phyloP scores from a whole-genome alignment of 2,888 invertebrate species.

The Sisyra terminalis region DNA sequence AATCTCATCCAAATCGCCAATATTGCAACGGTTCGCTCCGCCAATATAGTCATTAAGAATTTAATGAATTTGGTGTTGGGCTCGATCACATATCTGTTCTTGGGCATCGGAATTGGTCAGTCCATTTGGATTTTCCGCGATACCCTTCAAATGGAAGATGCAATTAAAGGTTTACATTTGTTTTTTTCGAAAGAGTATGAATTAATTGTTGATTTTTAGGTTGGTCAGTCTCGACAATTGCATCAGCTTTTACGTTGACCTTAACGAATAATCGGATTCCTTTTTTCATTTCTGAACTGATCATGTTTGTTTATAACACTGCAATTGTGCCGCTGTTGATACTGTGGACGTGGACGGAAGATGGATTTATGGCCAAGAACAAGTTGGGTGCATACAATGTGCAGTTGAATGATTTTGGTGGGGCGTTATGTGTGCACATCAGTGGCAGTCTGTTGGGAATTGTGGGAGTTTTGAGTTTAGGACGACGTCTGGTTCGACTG shows the following conservation, averaged over 20 bases:
- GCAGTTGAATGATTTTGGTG: conserved; percentile 20
- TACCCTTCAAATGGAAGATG: too few relatives aligned
- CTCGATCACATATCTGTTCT: too few relatives aligned
- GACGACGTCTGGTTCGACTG: conserved; percentile 21
- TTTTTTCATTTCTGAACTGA: conserved; percentile 18
- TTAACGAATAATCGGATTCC: conserved; percentile 20
- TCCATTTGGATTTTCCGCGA: too few relatives aligned
- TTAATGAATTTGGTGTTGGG: too few relatives aligned
- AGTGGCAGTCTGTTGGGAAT: conserved; percentile 21
- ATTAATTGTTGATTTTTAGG: conserved; percentile 15
- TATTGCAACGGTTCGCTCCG: too few relatives aligned
- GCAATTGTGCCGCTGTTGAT: conserved; percentile 22
- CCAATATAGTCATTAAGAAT: too few relatives aligned
- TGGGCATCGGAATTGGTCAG: too few relatives aligned
- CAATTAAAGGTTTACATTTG: neutral
- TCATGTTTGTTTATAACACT: conserved; percentile 18
- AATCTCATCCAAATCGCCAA: too few relatives aligned
- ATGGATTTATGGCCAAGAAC: conserved; percentile 21
- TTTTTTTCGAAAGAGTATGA: too few relatives aligned
- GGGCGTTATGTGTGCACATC: conserved; percentile 20
- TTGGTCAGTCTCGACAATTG: conserved; percentile 20
- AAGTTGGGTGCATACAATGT: conserved; percentile 14
- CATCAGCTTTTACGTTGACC: conserved; percentile 21
- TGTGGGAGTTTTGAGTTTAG: conserved; percentile 20
- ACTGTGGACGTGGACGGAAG: conserved; percentile 23